These are phyloP conservation scores for Colistium nudipinnis DNA, from an alignment of 2,113 vertebrate species.

Conservation along the genomic window DNA sequence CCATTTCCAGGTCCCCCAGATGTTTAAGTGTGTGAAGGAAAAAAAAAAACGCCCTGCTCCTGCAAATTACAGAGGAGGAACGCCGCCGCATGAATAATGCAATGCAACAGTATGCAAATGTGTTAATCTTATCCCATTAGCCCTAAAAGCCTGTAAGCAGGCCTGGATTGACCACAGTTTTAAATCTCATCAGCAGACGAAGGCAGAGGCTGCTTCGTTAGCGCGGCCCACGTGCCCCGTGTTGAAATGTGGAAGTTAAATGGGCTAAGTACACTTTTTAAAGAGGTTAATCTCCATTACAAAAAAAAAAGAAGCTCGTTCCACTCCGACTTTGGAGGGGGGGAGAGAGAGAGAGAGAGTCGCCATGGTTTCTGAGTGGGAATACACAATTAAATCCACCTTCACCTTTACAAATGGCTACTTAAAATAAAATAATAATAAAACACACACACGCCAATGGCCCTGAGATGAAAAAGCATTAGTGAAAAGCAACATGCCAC, in stretches of 20 bases:
- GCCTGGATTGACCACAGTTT: constrained; percentile 65
- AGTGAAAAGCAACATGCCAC: constrained; percentile 17
- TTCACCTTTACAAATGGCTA: constrained; percentile 54
- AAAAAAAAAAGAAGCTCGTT: constrained; percentile 69
- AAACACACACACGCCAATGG: constrained; percentile 18
- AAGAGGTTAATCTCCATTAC: constrained; percentile 74
- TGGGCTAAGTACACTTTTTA: constrained; percentile 60
- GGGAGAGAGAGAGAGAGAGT: no score
- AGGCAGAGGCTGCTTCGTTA: constrained; percentile 51
- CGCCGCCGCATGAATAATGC: constrained; percentile 78
- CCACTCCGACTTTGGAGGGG: constrained; percentile 25
- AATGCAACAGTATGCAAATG: constrained; percentile 74
- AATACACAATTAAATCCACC: constrained; percentile 60
- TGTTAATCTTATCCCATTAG: constrained; percentile 79
- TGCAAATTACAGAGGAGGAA: constrained; percentile 70
- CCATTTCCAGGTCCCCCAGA: constrained; percentile 68
- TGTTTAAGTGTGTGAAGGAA: constrained; percentile 64
- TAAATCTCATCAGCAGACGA: constrained; percentile 56
- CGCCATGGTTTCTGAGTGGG: constrained; percentile 11
- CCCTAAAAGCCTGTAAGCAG: constrained; percentile 69
- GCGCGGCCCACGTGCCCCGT: constrained; percentile 28
- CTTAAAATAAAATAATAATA: background rate
- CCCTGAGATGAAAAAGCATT: constrained; percentile 36
- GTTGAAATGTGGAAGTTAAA: constrained; percentile 65
- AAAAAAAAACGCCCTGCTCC: constrained; percentile 58